Evolutionary conservation across 2,888 invertebrate genomes (phyloP).

Genomic region (Euclidia mi): DNA sequence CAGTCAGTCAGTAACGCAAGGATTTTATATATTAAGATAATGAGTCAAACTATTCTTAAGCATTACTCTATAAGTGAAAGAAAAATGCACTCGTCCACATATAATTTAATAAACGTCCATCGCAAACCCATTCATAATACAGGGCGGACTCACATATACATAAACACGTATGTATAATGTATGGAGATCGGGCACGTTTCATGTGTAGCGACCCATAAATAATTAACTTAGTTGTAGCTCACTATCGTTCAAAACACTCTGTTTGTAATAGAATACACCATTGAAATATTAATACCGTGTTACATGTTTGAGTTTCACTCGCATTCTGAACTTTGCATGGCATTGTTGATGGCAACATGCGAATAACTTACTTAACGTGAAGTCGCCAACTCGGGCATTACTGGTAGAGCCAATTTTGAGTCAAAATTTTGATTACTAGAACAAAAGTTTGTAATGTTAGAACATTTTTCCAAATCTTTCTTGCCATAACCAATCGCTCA

Average conservation of each 20-base stretch:
- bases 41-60: neutral
- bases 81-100: constrained; percentile 14
- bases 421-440: no score
- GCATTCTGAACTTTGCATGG: no score
- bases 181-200: neutral
- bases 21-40: no score
- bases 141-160: constrained; percentile 11
- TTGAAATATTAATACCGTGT: neutral
- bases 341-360: no score
- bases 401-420: no score
- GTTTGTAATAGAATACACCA: neutral
- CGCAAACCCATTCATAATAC: neutral
- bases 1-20: no score
- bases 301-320: no score
- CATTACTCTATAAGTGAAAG: constrained; percentile 10
- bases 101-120: constrained; percentile 31
- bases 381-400: no score
- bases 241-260: constrained; percentile 6
- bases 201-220: constrained; percentile 21
- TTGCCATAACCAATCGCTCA: no score
- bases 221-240: constrained; percentile 31
- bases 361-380: no score
- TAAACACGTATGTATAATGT: neutral
- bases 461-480: no score
- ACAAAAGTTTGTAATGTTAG: no score